phyloP scores from a whole-genome alignment of 64 coral and sea anemone genomes.

The Astreopora myriophthalma region DNA sequence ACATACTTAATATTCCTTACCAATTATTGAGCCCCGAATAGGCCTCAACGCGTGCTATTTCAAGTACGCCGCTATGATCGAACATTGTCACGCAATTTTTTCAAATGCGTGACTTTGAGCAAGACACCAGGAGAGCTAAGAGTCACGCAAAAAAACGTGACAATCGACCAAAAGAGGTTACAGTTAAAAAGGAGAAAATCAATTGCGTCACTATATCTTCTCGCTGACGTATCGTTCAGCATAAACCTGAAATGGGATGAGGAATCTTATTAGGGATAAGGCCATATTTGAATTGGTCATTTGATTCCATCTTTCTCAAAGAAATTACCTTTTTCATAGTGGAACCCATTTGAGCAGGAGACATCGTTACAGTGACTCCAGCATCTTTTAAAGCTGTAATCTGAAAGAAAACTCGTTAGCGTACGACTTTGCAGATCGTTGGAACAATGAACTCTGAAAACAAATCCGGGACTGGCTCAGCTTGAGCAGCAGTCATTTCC shows the following conservation, averaged over 20 bases:
- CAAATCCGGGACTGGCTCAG: no score
- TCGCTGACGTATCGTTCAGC: slow-evolving; percentile 25
- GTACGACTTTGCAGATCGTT: no score
- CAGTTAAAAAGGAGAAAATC: neutral
- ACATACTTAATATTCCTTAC: neutral
- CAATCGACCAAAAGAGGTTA: neutral
- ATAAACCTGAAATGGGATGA: slow-evolving; percentile 62
- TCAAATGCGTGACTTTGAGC: neutral
- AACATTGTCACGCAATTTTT: neutral
- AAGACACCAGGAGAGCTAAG: neutral
- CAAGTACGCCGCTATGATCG: neutral
- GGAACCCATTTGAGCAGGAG: slow-evolving; percentile 93
- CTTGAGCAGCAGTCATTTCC: no score
- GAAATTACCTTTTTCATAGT: slow-evolving; percentile 73
- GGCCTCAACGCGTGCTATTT: neutral
- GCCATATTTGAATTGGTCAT: neutral
- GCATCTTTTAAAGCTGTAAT: slow-evolving; percentile 89
- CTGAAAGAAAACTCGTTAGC: slow-evolving; percentile 38
- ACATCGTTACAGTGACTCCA: slow-evolving; percentile 77
- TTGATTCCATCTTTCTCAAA: neutral
- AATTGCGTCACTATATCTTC: neutral
- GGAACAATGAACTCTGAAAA: no score
- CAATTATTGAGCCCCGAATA: neutral
- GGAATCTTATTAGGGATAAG: neutral
- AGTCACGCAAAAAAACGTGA: neutral